Evolutionary conservation across 2,113 vertebrate species (phyloP), one percentile per base, ranked within the genome.

Genomic region (Muscicapa adusta): DNA sequence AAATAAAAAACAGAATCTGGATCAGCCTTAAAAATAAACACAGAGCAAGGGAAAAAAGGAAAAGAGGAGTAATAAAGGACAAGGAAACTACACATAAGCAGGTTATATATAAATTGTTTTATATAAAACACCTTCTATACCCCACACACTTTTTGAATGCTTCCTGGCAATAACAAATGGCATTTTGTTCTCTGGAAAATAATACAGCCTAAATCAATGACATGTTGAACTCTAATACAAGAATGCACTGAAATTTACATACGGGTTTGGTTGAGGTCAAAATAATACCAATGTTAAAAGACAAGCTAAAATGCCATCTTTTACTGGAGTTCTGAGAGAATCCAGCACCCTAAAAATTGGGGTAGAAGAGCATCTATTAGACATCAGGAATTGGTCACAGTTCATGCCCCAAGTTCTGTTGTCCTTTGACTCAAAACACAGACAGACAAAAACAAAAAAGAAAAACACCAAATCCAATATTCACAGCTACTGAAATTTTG

Each of bases 131-230:
- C 71, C 66, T 91, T 94, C 50, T 57, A 75, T 61, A 65, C 73
- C n/a, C 43, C 75, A 67, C 34, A 90, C 6, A 8, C 40, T 61
- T 89, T 93, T 94, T 80, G 54, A 88, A 31, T 63, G 53, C 60
- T 94, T 92, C 68, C 72, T 90, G 88, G 68, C 77, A 92, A 79
- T 88, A 95, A 94, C 20, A 93, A 96, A 93, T 40, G 62, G 77
- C 34, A 76, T 95, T 86, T 85, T 80, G 57, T 88, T 85, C 68
- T 72, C 53, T 70, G 74, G 34, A 71, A 96, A 96, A 86, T 93
- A 94, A 84, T 33, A 63, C 6, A 48, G n/a, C 43, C 56, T 81
- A 88, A 95, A 90, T 93, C 93, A 82, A 87, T 78, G 92, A 81
- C 88, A 94, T 20, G 26, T 40, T 97, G 83, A 87, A 76, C 42